A percentile compares a stretch with the other conserved stretches of the same genome.
These are phyloP conservation scores for Platysteira castanea DNA, from an alignment of 2,113 vertebrate species.

Conservation along the genomic window DNA sequence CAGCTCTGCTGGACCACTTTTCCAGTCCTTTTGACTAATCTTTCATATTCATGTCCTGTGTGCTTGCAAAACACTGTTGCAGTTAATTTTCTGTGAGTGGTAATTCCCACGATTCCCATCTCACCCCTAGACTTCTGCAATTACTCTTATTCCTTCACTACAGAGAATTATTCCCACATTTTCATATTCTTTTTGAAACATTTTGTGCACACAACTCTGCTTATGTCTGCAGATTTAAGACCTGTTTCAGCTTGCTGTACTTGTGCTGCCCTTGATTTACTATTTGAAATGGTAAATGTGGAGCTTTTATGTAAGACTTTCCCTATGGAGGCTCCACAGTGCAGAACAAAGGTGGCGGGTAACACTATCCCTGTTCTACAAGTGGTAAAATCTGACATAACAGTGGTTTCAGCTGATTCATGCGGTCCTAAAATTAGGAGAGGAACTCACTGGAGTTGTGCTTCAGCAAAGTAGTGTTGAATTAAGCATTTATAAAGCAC, in stretches of 20 bases:
- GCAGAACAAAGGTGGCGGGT: neutral
- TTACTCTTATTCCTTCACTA: neutral
- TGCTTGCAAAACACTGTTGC: neutral
- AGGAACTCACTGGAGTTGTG: neutral
- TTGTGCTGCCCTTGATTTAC: constrained; percentile 35
- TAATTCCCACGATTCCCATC: constrained; percentile 11
- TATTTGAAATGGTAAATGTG: constrained; percentile 19
- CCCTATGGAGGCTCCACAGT: neutral
- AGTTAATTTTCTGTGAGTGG: neutral
- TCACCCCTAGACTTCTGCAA: neutral
- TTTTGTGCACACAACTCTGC: neutral
- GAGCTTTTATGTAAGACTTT: constrained; percentile 11
- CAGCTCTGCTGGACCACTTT: constrained; percentile 23
- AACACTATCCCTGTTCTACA: constrained; percentile 35
- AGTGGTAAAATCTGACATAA: neutral
- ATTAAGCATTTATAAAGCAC: neutral
- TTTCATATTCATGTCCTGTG: neutral
- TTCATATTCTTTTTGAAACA: constrained; percentile 20
- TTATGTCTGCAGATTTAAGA: constrained; percentile 41
- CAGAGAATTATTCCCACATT: constrained; percentile 10
- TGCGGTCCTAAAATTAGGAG: neutral
- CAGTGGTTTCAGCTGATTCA: rapidly evolving
- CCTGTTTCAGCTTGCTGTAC: neutral
- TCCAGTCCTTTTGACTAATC: neutral
- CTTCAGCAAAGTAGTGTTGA: neutral